Percentiles rank a stretch among this genome's conserved stretches.
Conservation (phyloP, 1,140 invertebrate species). For the Ceratosolen solmsi region DNA sequence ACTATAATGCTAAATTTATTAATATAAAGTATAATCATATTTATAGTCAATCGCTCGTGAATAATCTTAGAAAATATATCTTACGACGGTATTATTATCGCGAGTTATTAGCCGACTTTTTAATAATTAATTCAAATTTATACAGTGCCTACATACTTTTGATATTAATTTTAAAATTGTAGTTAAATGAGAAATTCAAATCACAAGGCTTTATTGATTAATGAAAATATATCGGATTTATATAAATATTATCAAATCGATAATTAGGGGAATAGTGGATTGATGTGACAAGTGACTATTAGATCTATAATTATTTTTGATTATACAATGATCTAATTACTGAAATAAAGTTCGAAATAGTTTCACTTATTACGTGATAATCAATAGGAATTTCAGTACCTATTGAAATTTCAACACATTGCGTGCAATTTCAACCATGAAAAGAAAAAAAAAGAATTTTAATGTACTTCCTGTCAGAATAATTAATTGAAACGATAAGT, state of each 20-base stretch:
- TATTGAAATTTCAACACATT: conserved; percentile 27
- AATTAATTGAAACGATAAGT: background rate
- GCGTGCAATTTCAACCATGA: background rate
- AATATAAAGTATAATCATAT: too few species aligned
- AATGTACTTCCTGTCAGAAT: background rate
- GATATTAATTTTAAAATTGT: too few species aligned
- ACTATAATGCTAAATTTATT: too few species aligned
- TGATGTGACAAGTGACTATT: background rate
- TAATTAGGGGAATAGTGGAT: background rate
- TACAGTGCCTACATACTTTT: too few species aligned
- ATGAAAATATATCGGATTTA: background rate
- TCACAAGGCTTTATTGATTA: background rate
- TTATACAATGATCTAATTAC: background rate
- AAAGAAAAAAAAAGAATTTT: background rate
- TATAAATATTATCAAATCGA: background rate
- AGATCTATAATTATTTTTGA: background rate
- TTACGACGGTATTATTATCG: too few species aligned
- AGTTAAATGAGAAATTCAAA: too few species aligned
- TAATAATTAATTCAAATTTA: background rate
- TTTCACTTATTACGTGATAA: conserved; percentile 20
- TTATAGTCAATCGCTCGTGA: too few species aligned
- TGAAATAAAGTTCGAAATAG: conserved; percentile 12
- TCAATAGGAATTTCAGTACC: background rate
- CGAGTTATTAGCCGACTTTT: too few species aligned
- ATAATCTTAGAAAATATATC: too few species aligned